Conservation (phyloP, 2,797 vertebrate genomes). For the Garrulus glandarius region DNA sequence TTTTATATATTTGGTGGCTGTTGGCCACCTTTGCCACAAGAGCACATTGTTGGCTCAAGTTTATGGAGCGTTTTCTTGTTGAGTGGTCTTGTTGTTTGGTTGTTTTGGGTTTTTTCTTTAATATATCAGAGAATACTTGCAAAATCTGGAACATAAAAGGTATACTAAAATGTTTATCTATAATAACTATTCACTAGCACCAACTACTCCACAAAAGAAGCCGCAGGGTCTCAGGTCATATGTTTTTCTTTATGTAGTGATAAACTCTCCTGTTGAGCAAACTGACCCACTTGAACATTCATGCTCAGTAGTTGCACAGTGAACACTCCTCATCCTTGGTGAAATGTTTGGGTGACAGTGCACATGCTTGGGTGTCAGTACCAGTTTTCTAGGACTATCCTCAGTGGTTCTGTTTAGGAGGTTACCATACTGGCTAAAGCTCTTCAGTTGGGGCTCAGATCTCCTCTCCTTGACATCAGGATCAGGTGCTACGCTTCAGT, state of each 20-base stretch:
- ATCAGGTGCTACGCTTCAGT: constrained; percentile 12
- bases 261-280: neutral
- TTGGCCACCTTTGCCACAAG: neutral
- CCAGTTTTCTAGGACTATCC: neutral
- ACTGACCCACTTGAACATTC: neutral
- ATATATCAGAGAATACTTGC: neutral
- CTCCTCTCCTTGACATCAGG: neutral
- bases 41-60: neutral
- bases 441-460: neutral
- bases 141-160: neutral
- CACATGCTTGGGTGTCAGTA: neutral
- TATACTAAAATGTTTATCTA: neutral
- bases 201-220: neutral
- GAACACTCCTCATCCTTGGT: neutral
- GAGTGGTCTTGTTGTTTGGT: neutral
- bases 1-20: neutral
- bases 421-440: neutral
- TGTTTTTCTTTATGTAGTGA: neutral
- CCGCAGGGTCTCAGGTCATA: neutral
- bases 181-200: neutral
- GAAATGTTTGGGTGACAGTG: neutral
- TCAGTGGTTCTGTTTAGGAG: neutral
- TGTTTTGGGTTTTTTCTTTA: neutral
- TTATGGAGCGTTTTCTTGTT: fast-evolving
- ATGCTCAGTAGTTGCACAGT: neutral